phyloP scores from a whole-genome alignment of 1,140 invertebrate species.

The Drosophila watanabei region DNA sequence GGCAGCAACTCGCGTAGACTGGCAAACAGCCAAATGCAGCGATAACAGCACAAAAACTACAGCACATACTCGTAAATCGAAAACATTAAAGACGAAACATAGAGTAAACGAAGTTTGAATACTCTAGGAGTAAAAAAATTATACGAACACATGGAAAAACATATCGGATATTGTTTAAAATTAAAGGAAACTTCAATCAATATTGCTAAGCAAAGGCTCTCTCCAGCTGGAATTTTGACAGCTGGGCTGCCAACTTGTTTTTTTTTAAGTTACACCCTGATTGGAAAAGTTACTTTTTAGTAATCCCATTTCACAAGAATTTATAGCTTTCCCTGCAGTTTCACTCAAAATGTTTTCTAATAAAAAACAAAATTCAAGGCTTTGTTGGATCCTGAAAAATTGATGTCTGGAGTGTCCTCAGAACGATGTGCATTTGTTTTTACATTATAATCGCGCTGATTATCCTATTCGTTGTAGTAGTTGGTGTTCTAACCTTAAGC shows the following conservation, averaged over 20 bases:
- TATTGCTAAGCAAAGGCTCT: neutral
- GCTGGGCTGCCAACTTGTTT: neutral
- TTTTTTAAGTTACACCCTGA: no score
- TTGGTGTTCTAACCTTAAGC: neutral
- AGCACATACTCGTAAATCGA: constrained; percentile 40
- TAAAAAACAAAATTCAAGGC: neutral
- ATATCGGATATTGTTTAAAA: no score
- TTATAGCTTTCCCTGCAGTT: neutral
- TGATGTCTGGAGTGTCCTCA: neutral
- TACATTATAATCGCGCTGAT: neutral
- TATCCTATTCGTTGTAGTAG: neutral
- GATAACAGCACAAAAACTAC: constrained; percentile 64
- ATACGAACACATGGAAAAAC: neutral
- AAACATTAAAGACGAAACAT: constrained; percentile 8
- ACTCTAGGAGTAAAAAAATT: neutral
- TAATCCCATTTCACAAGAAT: neutral
- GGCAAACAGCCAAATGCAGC: constrained; percentile 63
- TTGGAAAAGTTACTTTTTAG: no score
- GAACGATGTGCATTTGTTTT: neutral
- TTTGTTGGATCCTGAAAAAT: no score
- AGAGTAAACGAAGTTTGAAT: neutral
- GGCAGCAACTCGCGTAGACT: constrained; percentile 37
- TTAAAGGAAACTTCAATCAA: neutral
- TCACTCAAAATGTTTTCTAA: constrained; percentile 6
- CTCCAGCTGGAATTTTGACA: neutral